Base-by-base conservation (phyloP, 2,888 invertebrate genomes). In the Chloroclystis v-ata region DNA sequence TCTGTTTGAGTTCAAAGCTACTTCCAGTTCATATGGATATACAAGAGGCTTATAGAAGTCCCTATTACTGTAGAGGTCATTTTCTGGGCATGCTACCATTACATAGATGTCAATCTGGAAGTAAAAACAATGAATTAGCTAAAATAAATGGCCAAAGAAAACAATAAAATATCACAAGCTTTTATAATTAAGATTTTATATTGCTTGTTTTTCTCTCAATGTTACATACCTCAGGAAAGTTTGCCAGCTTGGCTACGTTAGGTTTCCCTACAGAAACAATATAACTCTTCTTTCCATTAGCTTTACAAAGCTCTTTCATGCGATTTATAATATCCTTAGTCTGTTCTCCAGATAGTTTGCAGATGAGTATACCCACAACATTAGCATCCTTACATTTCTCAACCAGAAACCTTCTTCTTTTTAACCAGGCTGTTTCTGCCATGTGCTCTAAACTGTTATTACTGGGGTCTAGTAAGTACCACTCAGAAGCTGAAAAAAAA, bases 191-290 rank as follows among this genome's bases (percentile, higher is more conserved):
- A n/a, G n/a, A n/a, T n/a, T n/a, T n/a, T n/a, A n/a, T n/a, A n/a
- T n/a, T n/a, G n/a, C n/a, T n/a, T n/a, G n/a, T n/a, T n/a, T n/a
- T n/a, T n/a, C n/a, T n/a, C n/a, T n/a, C n/a, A n/a, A n/a, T n/a
- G n/a, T n/a, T n/a, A n/a, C n/a, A n/a, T n/a, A 93, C 93, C 88
- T 96, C 96, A 44, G 94, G 92, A 76, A 98, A 97, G 82, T 99
- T 99, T 0, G 97, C 97, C 51, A 99, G 83, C 78, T 99, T 99
- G 0, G 96, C 94, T 8, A 95, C 94, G 85, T 97, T 98, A 2
- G 97, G 94, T 75, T 97, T 97, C 4, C 98, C 99, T 43, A 99
- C 95, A 14, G 95, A 95, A 44, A 99, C 92, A 35, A 96, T 93
- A 69, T 98, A 98, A 55, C 93, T 93, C 72, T 96, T 97, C 70